Percentiles rank a stretch among this genome's conserved stretches.
These are phyloP conservation scores for Gymnoscopelus microlampas DNA, from an alignment of 2,797 vertebrate species.

Conservation along the genomic window DNA sequence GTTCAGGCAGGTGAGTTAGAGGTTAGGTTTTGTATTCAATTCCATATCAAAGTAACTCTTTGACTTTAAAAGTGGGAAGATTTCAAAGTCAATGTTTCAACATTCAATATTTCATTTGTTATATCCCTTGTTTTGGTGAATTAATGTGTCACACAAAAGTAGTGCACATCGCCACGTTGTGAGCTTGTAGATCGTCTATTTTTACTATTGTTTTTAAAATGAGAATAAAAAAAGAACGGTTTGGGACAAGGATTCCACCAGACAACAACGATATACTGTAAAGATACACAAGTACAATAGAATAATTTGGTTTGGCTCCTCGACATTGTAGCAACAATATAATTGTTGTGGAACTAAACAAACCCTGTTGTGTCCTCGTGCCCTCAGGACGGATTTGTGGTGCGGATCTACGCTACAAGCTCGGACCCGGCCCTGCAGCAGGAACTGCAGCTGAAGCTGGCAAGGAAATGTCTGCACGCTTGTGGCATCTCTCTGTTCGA, in stretches of 20 bases:
- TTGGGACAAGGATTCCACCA: too few relatives aligned
- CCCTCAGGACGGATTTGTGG: conserved; percentile 96
- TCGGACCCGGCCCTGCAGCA: conserved; percentile 95
- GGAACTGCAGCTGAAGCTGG: conserved; percentile 97
- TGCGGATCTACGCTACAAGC: conserved; percentile 96
- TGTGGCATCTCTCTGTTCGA: conserved; percentile 98
- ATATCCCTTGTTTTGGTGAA: too few relatives aligned
- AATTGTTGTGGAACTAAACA: conserved; percentile 21
- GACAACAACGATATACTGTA: too few relatives aligned
- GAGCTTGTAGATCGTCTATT: too few relatives aligned
- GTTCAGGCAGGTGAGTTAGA: conserved; percentile 2
- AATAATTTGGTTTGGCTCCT: too few relatives aligned
- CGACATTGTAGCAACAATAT: not conserved
- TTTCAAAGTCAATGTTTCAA: too few relatives aligned
- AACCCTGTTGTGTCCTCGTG: conserved; percentile 5
- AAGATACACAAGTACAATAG: too few relatives aligned
- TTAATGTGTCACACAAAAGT: too few relatives aligned
- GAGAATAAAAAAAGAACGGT: too few relatives aligned
- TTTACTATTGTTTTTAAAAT: too few relatives aligned
- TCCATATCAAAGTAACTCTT: not conserved
- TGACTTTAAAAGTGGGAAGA: not conserved
- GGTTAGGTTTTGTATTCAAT: conserved; percentile 5
- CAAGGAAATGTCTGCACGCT: conserved; percentile 97
- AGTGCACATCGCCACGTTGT: too few relatives aligned
- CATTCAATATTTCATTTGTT: too few relatives aligned